These are phyloP conservation scores for Colletes collaris DNA, from an alignment of 2,888 invertebrate genomes.

Conservation along the genomic window DNA sequence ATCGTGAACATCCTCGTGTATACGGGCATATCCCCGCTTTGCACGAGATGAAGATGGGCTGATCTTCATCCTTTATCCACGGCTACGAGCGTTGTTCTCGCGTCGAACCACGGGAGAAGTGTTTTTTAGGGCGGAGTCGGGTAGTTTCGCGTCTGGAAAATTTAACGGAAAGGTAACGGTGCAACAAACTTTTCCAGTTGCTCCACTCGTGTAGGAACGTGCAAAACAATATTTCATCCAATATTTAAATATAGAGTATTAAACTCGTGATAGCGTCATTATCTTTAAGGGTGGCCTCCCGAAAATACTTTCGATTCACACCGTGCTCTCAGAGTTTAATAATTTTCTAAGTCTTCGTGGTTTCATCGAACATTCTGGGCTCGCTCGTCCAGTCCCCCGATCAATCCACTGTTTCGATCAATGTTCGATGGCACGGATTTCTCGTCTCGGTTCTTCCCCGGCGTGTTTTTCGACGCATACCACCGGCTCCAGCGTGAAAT, in stretches of 20 bases:
- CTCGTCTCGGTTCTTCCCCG: no score
- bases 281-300: no score
- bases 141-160: constrained; percentile 20
- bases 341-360: no score
- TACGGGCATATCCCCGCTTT: constrained; percentile 7
- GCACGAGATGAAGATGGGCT: constrained; percentile 23
- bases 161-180: constrained; percentile 21
- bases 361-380: no score
- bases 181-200: constrained; percentile 20
- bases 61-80: constrained; percentile 61
- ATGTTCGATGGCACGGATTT: no score
- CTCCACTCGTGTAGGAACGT: not conserved
- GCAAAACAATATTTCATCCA: no score
- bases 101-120: constrained; percentile 42
- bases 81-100: constrained; percentile 60
- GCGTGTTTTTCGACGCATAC: not conserved
- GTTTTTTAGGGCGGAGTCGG: constrained; percentile 40
- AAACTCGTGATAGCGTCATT: no score
- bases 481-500: constrained; percentile 4
- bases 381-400: no score
- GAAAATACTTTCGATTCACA: no score
- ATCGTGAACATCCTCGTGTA: not conserved
- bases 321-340: no score
- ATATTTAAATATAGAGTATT: no score
- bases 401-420: no score